Base-by-base conservation (phyloP, 1,140 invertebrate species). In the Drusus annulatus region DNA sequence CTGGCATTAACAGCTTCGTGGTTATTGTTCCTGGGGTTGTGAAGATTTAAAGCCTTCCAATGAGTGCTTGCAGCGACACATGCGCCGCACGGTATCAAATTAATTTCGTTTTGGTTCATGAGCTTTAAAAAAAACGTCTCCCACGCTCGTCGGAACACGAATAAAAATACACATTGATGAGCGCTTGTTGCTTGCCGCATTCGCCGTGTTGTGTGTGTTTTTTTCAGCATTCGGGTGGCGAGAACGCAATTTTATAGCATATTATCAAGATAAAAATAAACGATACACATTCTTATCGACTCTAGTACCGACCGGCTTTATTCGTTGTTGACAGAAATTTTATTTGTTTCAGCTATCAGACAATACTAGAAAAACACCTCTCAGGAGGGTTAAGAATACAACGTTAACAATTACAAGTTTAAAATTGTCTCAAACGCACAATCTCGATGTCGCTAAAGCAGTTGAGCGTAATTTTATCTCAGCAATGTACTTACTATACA, bases 261-360 rank as follows among this genome's bases (percentile, higher is more conserved):
- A 76, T 62, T 76, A 58, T 60, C 31, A 21, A 15, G 74, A 60
- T 76, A 76, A 76, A 76, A 76, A 76, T 62, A 76, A 76, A 60
- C 74, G 58, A 58, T 54, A 45, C 54, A 62, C 25, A 76, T 76
- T 60, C 74, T 60, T 76, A 76, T 76, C 74, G 74, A 58, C 54
- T 76, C 71, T 19, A 56, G n/a, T 5, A 6, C n/a, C 54, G 5
- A 10, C 5, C 19, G 19, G 54, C 19, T 56, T n/a, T 56, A 56
- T 56, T 56, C 19, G 54, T 8, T 56, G n/a, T n/a, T 56, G 54
- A 56, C 54, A 56, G 36, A 45, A 8, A 10, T 45, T 45, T 13
- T 45, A 7, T 45, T 45, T 45, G 36, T 45, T 45, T 45, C 36
- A 10, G 8, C 31, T 36, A 36, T 36, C 31, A 36, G 31, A 36